Conservation (phyloP, 2,113 vertebrate genomes). For the Bungarus multicinctus region DNA sequence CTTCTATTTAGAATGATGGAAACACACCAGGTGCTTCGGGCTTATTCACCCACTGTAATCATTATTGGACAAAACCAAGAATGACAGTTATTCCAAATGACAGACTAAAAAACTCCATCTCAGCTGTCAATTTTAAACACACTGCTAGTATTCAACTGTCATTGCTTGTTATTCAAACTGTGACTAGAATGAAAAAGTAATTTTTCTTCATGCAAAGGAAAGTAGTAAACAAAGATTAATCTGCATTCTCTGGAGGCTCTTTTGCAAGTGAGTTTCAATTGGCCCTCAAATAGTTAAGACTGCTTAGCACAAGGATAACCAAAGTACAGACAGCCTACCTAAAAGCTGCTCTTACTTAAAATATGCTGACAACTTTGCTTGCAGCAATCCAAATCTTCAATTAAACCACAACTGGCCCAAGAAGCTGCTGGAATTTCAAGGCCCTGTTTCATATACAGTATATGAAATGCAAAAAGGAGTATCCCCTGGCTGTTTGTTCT, state of each 20-base stretch:
- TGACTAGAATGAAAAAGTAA: neutral
- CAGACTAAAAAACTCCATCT: neutral
- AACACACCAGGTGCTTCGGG: neutral
- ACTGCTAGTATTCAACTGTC: neutral
- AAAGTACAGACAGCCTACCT: neutral
- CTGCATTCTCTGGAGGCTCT: neutral
- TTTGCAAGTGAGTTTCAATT: neutral
- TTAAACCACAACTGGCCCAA: neutral
- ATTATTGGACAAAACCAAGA: neutral
- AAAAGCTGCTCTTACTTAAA: neutral
- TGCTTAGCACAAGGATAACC: neutral
- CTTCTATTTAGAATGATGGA: neutral
- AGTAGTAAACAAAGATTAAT: neutral
- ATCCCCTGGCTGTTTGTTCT: neutral
- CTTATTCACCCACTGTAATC: neutral
- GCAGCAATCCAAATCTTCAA: neutral
- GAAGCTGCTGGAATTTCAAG: neutral
- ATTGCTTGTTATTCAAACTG: neutral
- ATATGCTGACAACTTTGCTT: neutral
- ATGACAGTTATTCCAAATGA: neutral
- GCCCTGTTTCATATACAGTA: neutral
- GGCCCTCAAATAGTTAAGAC: neutral
- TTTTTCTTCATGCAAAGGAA: neutral
- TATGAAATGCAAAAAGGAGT: neutral
- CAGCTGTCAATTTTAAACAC: neutral